Percentiles rank a stretch among this genome's conserved stretches.
These are phyloP conservation scores for Drosophila lini DNA, from an alignment of 1,140 invertebrate species.

Conservation along the genomic window DNA sequence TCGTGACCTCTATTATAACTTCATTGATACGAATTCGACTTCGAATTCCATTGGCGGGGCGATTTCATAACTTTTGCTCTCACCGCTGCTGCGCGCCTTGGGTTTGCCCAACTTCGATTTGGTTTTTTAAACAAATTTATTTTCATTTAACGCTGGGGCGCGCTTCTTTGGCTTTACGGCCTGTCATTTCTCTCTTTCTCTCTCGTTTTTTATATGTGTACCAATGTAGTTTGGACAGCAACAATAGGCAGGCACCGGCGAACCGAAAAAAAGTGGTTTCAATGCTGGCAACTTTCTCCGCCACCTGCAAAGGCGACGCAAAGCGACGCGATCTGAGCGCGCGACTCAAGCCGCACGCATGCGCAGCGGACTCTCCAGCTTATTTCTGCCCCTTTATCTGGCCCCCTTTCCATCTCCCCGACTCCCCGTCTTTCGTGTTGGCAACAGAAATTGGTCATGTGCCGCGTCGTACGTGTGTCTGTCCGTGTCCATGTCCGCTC, in stretches of 20 bases:
- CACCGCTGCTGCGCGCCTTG: conserved; percentile 48
- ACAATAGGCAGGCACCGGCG: conserved; percentile 58
- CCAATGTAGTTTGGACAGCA: conserved; percentile 50
- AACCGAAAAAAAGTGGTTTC: conserved; percentile 75
- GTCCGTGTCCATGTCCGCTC: conserved; percentile 32
- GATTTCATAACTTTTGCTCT: conserved; percentile 77
- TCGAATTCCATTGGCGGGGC: conserved; percentile 72
- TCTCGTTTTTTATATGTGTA: conserved; percentile 26
- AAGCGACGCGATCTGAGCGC: conserved; percentile 39
- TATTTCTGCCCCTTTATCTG: conserved; percentile 19
- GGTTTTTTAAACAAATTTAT: conserved; percentile 57
- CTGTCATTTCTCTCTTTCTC: conserved; percentile 48
- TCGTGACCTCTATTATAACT: conserved; percentile 22
- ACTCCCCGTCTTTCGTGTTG: conserved; percentile 20
- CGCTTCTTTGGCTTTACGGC: conserved; percentile 54
- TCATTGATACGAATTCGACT: conserved; percentile 63
- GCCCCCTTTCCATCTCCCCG: neutral
- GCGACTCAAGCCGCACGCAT: conserved; percentile 61
- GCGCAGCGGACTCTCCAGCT: conserved; percentile 30
- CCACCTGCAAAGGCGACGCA: conserved; percentile 61
- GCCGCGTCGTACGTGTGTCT: conserved; percentile 47
- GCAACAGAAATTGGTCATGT: conserved; percentile 60
- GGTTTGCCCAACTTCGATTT: conserved; percentile 58
- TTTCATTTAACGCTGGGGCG: conserved; percentile 52
- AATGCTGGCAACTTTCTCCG: conserved; percentile 80